These are phyloP conservation scores for Ptilonorhynchus violaceus DNA, from an alignment of 2,113 vertebrate species.

Conservation along the genomic window DNA sequence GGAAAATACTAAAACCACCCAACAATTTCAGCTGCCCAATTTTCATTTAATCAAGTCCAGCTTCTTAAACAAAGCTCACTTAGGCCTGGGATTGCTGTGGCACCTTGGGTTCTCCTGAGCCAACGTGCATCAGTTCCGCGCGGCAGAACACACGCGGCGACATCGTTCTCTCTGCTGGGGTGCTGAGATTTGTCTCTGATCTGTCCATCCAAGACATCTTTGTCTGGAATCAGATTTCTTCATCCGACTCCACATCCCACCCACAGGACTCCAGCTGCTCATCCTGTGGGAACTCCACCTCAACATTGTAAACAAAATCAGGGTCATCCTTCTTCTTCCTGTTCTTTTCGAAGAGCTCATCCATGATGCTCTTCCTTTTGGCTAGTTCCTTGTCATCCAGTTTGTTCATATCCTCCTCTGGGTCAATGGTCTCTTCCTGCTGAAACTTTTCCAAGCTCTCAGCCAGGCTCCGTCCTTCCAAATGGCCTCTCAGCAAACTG, in stretches of 20 bases:
- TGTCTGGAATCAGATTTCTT: conserved; percentile 74
- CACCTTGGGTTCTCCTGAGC: neutral
- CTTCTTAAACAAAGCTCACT: neutral
- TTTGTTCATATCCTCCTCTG: conserved; percentile 91
- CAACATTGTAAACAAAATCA: conserved; percentile 86
- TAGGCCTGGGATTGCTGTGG: neutral
- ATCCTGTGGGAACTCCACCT: conserved; percentile 85
- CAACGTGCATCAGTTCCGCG: fast-evolving
- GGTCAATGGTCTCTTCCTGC: conserved; percentile 73
- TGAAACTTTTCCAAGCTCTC: conserved; percentile 76
- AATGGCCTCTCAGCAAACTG: conserved; percentile 78
- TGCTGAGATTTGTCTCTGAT: neutral
- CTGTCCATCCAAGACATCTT: neutral
- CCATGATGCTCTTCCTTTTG: conserved; percentile 90
- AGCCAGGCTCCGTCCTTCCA: conserved; percentile 77
- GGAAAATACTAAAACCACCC: neutral
- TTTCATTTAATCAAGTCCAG: neutral
- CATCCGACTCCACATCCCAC: conserved; percentile 87
- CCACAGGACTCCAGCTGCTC: conserved; percentile 80
- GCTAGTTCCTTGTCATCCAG: conserved; percentile 86
- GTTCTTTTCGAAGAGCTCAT: conserved; percentile 89
- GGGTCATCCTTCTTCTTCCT: conserved; percentile 84
- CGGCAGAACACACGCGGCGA: fast-evolving
- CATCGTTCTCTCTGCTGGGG: neutral
- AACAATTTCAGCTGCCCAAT: neutral